Evolutionary conservation across 2,797 vertebrate genomes (phyloP).

Genomic region (Phaenicophaeus curvirostris): DNA sequence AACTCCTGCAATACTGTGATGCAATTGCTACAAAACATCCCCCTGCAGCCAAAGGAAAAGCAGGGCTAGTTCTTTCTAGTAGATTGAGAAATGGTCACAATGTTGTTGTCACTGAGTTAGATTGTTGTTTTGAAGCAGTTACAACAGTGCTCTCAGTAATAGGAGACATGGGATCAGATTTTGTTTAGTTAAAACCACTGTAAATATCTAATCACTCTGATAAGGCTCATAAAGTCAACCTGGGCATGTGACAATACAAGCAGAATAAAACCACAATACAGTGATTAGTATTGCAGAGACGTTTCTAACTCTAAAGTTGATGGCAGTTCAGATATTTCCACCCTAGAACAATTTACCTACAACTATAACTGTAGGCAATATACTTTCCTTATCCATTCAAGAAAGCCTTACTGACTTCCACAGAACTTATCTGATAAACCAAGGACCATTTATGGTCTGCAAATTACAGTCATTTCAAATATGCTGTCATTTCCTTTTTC

Average conservation of each 20-base stretch:
- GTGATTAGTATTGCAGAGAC: not conserved
- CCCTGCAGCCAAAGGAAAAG: not conserved
- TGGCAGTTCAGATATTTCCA: not conserved
- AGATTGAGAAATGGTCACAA: not conserved
- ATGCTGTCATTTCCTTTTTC: not conserved
- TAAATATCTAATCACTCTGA: not conserved
- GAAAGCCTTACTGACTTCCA: not conserved
- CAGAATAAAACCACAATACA: not conserved
- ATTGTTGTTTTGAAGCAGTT: not conserved
- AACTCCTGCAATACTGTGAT: not conserved
- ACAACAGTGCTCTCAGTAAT: not conserved
- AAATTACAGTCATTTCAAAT: not conserved
- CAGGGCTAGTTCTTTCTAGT: not conserved
- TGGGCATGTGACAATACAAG: not conserved
- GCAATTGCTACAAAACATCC: not conserved
- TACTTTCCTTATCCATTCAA: not conserved
- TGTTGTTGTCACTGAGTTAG: not conserved
- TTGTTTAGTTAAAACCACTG: not conserved
- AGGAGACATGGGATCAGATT: not conserved
- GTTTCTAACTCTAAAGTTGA: not conserved
- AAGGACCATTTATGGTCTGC: not conserved
- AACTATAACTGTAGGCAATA: not conserved
- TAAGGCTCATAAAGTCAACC: not conserved
- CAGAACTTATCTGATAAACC: not conserved
- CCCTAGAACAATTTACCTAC: not conserved